Percentiles rank a stretch among this genome's conserved stretches.
Conservation (phyloP, 2,888 invertebrate genomes). For the Tetragnatha montana region DNA sequence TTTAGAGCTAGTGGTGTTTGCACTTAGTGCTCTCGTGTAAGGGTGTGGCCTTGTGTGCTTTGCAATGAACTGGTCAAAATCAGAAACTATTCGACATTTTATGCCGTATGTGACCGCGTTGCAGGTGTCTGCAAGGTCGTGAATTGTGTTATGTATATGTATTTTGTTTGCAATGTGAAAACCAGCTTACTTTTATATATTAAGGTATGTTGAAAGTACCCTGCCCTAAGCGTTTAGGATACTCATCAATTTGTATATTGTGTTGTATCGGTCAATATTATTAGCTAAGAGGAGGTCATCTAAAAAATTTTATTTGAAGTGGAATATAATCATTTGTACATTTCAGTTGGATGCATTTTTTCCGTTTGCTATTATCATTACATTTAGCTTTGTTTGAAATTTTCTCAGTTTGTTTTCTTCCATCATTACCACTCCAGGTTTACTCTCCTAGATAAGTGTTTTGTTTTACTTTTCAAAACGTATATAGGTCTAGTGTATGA, state of each 20-base stretch:
- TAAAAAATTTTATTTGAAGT: slow-evolving; percentile 47
- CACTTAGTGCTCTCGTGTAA: slow-evolving; percentile 68
- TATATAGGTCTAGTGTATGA: slow-evolving; percentile 56
- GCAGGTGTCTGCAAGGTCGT: slow-evolving; percentile 68
- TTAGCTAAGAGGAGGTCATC: slow-evolving; percentile 44
- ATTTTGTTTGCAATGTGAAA: slow-evolving; percentile 69
- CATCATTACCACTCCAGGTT: slow-evolving; percentile 53
- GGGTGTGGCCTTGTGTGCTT: slow-evolving; percentile 70
- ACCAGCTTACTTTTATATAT: slow-evolving; percentile 65
- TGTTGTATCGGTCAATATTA: slow-evolving; percentile 51
- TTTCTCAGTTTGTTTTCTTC: slow-evolving; percentile 30
- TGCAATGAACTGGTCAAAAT: slow-evolving; percentile 68
- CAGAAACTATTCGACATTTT: slow-evolving; percentile 60
- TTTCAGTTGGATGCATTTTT: slow-evolving; percentile 49
- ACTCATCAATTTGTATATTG: slow-evolving; percentile 70
- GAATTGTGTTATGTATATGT: slow-evolving; percentile 69
- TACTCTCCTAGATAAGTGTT: slow-evolving; percentile 64
- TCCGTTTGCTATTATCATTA: slow-evolving; percentile 45
- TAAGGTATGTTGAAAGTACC: slow-evolving; percentile 69
- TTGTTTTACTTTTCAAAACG: slow-evolving; percentile 46
- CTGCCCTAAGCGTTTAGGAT: slow-evolving; percentile 59
- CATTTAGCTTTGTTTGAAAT: slow-evolving; percentile 41
- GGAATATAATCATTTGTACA: slow-evolving; percentile 62
- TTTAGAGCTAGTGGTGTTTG: slow-evolving; percentile 63
- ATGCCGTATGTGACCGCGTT: slow-evolving; percentile 65